Percentiles rank a stretch among this genome's conserved stretches.
Evolutionary conservation across 2,113 vertebrate species (phyloP).

Genomic region (Austrofundulus limnaeus): DNA sequence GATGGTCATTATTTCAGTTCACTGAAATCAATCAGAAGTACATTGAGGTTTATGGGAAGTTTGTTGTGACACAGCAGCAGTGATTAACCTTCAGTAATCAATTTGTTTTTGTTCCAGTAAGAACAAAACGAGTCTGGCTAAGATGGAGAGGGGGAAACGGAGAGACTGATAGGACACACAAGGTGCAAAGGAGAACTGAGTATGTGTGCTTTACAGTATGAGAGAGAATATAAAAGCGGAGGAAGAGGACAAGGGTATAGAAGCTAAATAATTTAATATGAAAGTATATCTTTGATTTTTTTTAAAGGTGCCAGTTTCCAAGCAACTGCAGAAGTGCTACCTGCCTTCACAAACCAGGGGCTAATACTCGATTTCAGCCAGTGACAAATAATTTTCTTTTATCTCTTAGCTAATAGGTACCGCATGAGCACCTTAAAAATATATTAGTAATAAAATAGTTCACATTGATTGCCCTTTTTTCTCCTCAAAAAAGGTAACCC

Average conservation of each 20-base stretch:
- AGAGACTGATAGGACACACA: neutral
- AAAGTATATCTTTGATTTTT: constrained; percentile 51
- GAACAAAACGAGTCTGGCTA: constrained; percentile 31
- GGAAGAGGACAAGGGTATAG: constrained; percentile 8
- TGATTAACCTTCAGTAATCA: constrained; percentile 32
- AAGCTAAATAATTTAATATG: constrained; percentile 64
- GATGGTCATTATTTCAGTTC: too few species aligned
- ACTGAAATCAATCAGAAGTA: too few species aligned
- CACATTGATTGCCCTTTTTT: neutral
- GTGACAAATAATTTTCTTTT: constrained; percentile 45
- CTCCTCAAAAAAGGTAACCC: neutral
- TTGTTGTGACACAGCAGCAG: constrained; percentile 20
- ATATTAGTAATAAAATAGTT: constrained; percentile 9
- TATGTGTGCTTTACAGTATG: constrained; percentile 31
- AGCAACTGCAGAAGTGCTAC: constrained; percentile 50
- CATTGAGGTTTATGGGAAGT: constrained; percentile 36
- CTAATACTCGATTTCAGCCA: constrained; percentile 18
- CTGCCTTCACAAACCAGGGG: constrained; percentile 12
- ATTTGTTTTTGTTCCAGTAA: constrained; percentile 18
- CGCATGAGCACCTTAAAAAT: constrained; percentile 8
- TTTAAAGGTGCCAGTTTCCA: constrained; percentile 46
- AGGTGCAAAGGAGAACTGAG: neutral
- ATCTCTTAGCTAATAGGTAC: constrained; percentile 19
- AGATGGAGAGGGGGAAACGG: neutral
- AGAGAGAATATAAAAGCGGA: constrained; percentile 26